Evolutionary conservation across 2,113 vertebrate genomes (phyloP), one percentile per base, ranked within the genome.

Genomic region (Hassar affinis): DNA sequence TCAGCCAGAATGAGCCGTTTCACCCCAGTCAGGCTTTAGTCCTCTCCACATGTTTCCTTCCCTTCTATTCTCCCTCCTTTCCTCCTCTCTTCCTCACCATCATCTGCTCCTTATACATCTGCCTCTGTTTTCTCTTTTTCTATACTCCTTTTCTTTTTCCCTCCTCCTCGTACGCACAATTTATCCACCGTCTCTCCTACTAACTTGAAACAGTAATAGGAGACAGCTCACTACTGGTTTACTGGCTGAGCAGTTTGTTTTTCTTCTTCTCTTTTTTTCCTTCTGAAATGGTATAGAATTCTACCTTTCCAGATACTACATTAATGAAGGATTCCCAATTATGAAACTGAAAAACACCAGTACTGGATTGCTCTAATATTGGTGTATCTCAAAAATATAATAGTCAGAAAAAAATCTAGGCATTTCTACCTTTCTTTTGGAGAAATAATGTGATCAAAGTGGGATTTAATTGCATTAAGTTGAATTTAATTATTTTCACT

Each of bases 21-120:
- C 54, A 61, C 33, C 77, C 11, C 54, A 78, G 54, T 59, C 76
- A 45, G 54, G 33, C 20, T 78, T 78, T 86, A 87, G 90, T 92
- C 90, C 89, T 91, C 77, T 86, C 33, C 22, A 59, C 33, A 59
- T 51, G 35, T 61, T 38, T 78, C 30, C 30, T 22, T 30, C 17
- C 30, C 5, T 27, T 78, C 59, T 78, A 20, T 78, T 78, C 56
- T 52, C 49, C 47, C 47, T 49, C 47, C 47, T 42, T 42, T 42
- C 27, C 17, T 76, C 27, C 49, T 33, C 47, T 75, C 8, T 77
- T 35, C 20, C 27, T 78, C 35, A 38, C 3, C 52, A 78, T 78
- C 52, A 78, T 78, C 52, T 78, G 75, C 33, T 57, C 75, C 75
- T 78, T 78, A 77, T 54, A 54, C 49, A 54, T 30, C 74, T 56